A percentile compares a stretch with the other conserved stretches of the same genome.
Evolutionary conservation across 2,797 vertebrate genomes (phyloP).

Genomic region (Spinus pinus): DNA sequence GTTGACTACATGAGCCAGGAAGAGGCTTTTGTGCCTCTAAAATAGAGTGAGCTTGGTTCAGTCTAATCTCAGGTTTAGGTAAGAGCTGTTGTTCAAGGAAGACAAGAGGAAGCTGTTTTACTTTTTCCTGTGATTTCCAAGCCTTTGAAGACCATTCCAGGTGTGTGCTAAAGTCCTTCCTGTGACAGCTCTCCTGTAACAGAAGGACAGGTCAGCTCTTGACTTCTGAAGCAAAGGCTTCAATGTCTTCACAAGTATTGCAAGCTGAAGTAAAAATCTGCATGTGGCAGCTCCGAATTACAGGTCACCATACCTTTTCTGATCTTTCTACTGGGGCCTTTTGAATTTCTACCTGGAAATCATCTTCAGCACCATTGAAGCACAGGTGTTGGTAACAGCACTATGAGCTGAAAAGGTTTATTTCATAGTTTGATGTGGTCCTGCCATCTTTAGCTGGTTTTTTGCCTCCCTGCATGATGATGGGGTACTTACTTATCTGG

Average conservation of each 20-base stretch:
- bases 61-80: background rate
- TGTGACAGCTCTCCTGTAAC: background rate
- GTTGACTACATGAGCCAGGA: background rate
- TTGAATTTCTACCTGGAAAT: background rate
- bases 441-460: background rate
- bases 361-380: background rate
- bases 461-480: background rate
- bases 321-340: background rate
- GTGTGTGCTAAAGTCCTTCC: background rate
- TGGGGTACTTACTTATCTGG: background rate
- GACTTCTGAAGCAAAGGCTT: background rate
- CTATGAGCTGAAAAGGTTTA: background rate
- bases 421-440: background rate
- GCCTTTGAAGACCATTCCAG: background rate
- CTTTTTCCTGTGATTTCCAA: background rate
- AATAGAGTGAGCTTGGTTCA: background rate
- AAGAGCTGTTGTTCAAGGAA: background rate
- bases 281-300: background rate
- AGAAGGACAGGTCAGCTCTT: background rate
- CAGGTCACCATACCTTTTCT: background rate
- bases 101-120: background rate
- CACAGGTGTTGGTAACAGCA: background rate
- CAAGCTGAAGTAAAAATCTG: background rate
- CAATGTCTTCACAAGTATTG: background rate
- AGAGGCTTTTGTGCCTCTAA: background rate